Percentiles rank a stretch among this genome's conserved stretches.
These are phyloP conservation scores for Babyrousa celebensis DNA, from an alignment of 2,797 vertebrate genomes.

Conservation along the genomic window DNA sequence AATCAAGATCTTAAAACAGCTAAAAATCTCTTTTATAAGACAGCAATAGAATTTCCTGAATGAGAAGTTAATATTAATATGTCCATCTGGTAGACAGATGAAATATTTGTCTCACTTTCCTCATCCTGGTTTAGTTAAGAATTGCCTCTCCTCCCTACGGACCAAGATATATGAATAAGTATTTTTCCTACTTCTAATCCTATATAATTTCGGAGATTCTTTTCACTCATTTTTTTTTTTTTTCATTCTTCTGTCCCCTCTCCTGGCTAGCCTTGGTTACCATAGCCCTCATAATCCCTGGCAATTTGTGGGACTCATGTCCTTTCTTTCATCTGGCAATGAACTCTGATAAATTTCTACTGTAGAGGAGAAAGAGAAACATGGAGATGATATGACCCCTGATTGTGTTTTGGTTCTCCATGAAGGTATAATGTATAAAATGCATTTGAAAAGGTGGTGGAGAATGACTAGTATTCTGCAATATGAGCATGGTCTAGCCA, in stretches of 20 bases:
- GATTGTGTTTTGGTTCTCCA: background rate
- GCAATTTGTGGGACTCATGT: background rate
- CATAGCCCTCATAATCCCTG: background rate
- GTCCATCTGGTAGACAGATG: slow-evolving; percentile 71
- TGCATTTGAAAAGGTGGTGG: background rate
- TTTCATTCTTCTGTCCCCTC: background rate
- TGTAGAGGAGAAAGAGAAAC: background rate
- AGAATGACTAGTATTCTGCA: background rate
- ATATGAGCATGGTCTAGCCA: background rate
- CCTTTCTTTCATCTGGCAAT: background rate
- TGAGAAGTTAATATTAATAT: slow-evolving; percentile 52
- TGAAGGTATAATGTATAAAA: background rate
- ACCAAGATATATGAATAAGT: background rate
- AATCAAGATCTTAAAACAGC: slow-evolving; percentile 68
- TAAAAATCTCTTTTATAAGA: slow-evolving; percentile 54
- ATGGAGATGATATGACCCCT: background rate
- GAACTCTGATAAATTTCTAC: background rate
- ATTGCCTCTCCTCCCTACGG: background rate
- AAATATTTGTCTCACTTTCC: slow-evolving; percentile 53
- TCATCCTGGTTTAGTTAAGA: slow-evolving; percentile 54
- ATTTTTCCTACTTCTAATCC: background rate
- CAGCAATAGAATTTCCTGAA: slow-evolving; percentile 69
- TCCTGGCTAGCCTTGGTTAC: background rate
- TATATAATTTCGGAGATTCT: background rate
- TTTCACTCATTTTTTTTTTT: background rate